phyloP scores from a whole-genome alignment of 2,113 vertebrate species.

The Chloebia gouldiae region DNA sequence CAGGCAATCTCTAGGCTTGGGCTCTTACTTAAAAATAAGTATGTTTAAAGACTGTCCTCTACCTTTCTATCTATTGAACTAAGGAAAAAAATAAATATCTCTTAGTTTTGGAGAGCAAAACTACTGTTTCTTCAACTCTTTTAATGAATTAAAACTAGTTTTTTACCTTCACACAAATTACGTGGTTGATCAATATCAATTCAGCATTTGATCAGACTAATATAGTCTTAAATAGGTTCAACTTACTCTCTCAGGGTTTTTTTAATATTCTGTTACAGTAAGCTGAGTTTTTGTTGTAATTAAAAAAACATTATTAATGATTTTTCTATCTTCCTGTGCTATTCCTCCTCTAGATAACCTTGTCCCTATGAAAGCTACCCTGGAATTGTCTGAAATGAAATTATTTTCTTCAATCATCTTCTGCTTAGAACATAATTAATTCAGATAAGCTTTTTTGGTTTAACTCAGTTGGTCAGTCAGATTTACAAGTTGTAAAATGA shows the following conservation, averaged over 20 bases:
- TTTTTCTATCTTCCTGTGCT: not conserved
- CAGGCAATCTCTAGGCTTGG: not conserved
- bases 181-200: not conserved
- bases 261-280: not conserved
- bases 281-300: not conserved
- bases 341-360: not conserved
- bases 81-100: not conserved
- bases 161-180: not conserved
- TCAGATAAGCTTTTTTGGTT: not conserved
- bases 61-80: not conserved
- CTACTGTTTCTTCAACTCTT: not conserved
- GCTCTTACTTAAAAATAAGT: not conserved
- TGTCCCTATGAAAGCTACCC: not conserved
- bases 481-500: not conserved
- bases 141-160: not conserved
- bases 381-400: not conserved
- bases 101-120: not conserved
- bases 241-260: not conserved
- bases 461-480: not conserved
- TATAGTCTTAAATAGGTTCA: not conserved
- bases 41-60: not conserved
- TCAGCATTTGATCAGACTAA: not conserved
- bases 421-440: not conserved
- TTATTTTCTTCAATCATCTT: not conserved
- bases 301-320: not conserved